Evolutionary conservation across 2,797 vertebrate species (phyloP).

Genomic region (Pseudochaenichthys georgianus): DNA sequence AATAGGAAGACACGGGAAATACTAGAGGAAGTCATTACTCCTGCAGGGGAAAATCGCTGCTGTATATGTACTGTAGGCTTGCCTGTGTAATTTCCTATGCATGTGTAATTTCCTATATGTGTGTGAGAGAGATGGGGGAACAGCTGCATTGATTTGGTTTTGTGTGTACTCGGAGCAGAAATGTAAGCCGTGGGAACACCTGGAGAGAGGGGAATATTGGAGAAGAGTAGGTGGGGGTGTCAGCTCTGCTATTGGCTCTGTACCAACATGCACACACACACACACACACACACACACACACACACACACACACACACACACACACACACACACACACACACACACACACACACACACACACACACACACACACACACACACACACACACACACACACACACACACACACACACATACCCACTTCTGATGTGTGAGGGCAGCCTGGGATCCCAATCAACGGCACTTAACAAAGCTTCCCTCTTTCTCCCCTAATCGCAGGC

Average conservation of each 20-base stretch:
- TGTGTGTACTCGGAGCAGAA: conserved; percentile 80
- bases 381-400: conserved; percentile 21
- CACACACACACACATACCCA: conserved; percentile 31
- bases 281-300: conserved; percentile 24
- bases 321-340: conserved; percentile 21
- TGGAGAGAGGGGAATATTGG: conserved; percentile 76
- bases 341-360: conserved; percentile 27
- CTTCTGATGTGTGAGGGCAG: conserved; percentile 70
- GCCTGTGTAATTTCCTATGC: conserved; percentile 37
- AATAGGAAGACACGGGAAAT: conserved; percentile 59
- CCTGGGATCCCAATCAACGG: conserved; percentile 81
- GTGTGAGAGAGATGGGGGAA: conserved; percentile 52
- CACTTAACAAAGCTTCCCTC: conserved; percentile 83
- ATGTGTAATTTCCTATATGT: conserved; percentile 4
- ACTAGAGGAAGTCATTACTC: conserved; percentile 62
- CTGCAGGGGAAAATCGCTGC: conserved; percentile 47
- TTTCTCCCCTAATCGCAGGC: conserved; percentile 83
- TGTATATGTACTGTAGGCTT: conserved; percentile 32
- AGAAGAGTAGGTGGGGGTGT: conserved; percentile 68
- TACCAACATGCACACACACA: conserved; percentile 53
- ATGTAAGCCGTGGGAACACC: conserved; percentile 83
- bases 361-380: too few relatives aligned
- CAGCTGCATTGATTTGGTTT: conserved; percentile 82
- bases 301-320: conserved; percentile 21
- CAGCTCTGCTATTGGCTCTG: conserved; percentile 70